phyloP scores from a whole-genome alignment of 1,140 invertebrate genomes.

The Amyelois transitella region DNA sequence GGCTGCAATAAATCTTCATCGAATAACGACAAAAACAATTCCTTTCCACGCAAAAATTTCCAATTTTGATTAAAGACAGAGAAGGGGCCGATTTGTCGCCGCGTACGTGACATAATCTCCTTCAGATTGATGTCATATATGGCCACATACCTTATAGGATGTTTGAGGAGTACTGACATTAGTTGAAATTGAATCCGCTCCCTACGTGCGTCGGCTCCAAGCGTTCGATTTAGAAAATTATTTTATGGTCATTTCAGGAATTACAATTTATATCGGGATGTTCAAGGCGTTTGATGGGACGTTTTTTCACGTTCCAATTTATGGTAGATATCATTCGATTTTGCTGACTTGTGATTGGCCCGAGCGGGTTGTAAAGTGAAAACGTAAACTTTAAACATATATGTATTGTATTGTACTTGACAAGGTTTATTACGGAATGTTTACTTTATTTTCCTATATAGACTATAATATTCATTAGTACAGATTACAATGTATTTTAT shows the following conservation, averaged over 20 bases:
- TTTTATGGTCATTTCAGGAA: constrained; percentile 9
- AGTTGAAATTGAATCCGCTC: constrained; percentile 14
- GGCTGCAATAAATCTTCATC: background rate
- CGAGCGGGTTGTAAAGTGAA: no score
- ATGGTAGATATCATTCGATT: background rate
- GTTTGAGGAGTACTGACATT: constrained; percentile 10
- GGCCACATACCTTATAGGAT: background rate
- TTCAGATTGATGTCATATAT: background rate
- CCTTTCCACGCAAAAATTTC: background rate
- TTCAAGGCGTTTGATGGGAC: background rate
- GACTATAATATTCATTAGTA: no score
- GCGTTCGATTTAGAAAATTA: constrained; percentile 13
- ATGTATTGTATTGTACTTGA: no score
- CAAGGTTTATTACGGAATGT: no score
- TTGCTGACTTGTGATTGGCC: background rate
- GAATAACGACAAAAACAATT: background rate
- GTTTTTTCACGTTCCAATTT: background rate
- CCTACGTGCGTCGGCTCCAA: constrained; percentile 10
- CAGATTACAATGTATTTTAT: no score
- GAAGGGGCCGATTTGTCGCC: background rate
- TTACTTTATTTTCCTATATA: no score
- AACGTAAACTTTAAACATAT: no score
- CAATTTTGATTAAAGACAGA: background rate
- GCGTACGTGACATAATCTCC: background rate
- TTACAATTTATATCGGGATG: constrained; percentile 8